phyloP scores from a whole-genome alignment of 2,113 vertebrate species.

The Tragelaphus strepsiceros region DNA sequence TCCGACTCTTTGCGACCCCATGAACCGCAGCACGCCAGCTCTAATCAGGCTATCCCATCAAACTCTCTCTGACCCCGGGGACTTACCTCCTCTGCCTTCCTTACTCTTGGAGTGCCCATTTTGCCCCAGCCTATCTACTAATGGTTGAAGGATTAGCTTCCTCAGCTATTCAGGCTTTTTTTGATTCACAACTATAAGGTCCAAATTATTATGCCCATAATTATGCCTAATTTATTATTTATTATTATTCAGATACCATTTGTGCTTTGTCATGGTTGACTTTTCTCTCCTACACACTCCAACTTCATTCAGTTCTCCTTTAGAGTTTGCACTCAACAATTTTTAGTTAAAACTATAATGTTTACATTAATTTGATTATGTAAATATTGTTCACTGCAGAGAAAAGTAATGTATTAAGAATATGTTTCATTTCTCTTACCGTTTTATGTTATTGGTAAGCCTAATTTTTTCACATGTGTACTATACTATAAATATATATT shows the following conservation, averaged over 20 bases:
- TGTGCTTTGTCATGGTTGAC: neutral
- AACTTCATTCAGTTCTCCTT: neutral
- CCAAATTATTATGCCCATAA: neutral
- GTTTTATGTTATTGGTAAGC: neutral
- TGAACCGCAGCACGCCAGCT: too few species aligned
- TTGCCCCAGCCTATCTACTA: neutral
- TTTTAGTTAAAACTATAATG: slow-evolving; percentile 3
- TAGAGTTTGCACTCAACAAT: neutral
- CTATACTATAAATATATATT: neutral
- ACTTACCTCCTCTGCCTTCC: neutral
- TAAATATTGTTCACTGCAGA: neutral
- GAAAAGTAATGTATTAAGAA: neutral
- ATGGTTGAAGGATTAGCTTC: neutral
- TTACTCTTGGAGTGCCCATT: neutral
- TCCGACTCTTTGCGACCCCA: too few species aligned
- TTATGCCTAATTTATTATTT: slow-evolving; percentile 22
- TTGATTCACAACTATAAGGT: neutral
- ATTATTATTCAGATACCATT: neutral
- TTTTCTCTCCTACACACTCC: neutral
- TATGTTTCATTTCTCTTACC: neutral
- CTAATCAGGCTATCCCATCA: neutral
- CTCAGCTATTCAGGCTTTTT: neutral
- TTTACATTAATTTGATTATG: neutral
- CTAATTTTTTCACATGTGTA: neutral
- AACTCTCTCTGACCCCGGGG: accelerated